Conservation (phyloP, 1,140 invertebrate genomes). For the Drosophila murphyi region DNA sequence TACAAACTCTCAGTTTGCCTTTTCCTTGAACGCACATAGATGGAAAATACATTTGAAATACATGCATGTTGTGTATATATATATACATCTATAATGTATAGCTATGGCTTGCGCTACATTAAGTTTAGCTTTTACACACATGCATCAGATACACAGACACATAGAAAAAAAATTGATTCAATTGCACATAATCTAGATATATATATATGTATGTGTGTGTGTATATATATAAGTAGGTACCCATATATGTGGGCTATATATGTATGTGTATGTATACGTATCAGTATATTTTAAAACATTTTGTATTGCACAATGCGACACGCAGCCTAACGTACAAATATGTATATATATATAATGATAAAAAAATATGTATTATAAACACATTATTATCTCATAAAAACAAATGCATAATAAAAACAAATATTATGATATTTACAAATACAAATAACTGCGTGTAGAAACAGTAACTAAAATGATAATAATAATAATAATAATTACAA, state of each 20-base stretch:
- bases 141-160: neutral
- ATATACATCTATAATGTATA: constrained; percentile 2
- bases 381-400: constrained; percentile 47
- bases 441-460: constrained; percentile 29
- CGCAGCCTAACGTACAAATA: constrained; percentile 27
- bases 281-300: constrained; percentile 8
- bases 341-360: constrained; percentile 9
- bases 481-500: no score
- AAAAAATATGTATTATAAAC: constrained; percentile 29
- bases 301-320: constrained; percentile 44
- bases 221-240: constrained; percentile 2
- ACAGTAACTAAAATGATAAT: constrained; percentile 42
- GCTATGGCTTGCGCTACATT: neutral
- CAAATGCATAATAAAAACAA: constrained; percentile 43
- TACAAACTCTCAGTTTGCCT: constrained; percentile 37
- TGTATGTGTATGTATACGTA: constrained; percentile 1
- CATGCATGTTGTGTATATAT: constrained; percentile 3
- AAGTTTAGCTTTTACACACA: constrained; percentile 11
- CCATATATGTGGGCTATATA: neutral
- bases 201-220: neutral
- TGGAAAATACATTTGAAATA: constrained; percentile 10
- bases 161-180: neutral
- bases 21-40: constrained; percentile 4
- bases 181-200: constrained; percentile 1
- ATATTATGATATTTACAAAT: constrained; percentile 19